These are phyloP conservation scores for Cairina moschata DNA, from an alignment of 2,113 vertebrate genomes.

Conservation along the genomic window DNA sequence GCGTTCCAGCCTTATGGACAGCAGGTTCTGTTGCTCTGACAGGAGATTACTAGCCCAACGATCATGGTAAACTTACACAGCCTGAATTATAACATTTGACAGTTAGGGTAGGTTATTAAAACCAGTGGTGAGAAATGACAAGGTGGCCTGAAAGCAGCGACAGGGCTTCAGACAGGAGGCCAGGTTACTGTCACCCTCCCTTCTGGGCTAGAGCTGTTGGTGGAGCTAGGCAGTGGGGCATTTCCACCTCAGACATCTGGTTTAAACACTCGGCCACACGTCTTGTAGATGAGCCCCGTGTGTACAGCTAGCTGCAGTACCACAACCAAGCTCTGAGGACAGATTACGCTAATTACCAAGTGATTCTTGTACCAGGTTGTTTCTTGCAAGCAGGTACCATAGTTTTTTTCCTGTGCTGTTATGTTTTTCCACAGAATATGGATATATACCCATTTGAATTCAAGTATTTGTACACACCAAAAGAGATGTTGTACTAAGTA, in stretches of 20 bases:
- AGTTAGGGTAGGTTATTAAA: neutral
- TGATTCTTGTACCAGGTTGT: neutral
- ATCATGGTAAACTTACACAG: too few relatives aligned
- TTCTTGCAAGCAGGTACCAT: neutral
- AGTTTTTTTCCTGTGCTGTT: neutral
- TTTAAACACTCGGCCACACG: neutral
- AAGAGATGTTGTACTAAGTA: neutral
- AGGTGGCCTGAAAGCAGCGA: neutral
- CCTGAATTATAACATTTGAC: neutral
- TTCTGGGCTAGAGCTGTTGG: neutral
- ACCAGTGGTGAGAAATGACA: neutral
- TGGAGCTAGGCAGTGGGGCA: neutral
- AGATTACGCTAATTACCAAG: too few relatives aligned
- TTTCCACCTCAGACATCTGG: rapidly evolving
- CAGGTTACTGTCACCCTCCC: neutral
- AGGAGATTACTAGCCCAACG: too few relatives aligned
- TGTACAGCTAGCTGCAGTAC: neutral
- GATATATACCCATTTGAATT: neutral
- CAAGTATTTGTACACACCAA: neutral
- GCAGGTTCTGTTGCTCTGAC: too few relatives aligned
- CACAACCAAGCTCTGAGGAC: rapidly evolving
- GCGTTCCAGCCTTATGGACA: neutral
- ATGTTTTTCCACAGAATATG: neutral
- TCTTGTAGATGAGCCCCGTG: rapidly evolving
- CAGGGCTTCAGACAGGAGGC: neutral